Evolutionary conservation across 2,113 vertebrate species (phyloP).

Genomic region (Ictalurus punctatus): DNA sequence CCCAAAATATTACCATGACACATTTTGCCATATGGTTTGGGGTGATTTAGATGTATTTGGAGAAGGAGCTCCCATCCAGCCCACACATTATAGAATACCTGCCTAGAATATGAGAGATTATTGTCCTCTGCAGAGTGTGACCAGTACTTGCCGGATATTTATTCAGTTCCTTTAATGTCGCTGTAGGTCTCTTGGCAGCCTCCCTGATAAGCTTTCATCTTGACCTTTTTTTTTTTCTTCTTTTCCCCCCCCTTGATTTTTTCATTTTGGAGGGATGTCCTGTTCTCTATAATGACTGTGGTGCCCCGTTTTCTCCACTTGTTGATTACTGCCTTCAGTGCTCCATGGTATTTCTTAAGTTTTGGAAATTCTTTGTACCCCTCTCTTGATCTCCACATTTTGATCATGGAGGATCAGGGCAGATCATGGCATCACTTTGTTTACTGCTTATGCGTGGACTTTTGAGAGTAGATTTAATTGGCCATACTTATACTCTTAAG

Average conservation of each 20-base stretch:
- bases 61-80: neutral
- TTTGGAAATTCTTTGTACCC: neutral
- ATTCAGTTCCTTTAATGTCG: neutral
- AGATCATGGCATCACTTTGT: neutral
- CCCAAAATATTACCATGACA: too few relatives aligned
- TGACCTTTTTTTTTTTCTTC: too few relatives aligned
- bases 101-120: neutral
- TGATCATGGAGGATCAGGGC: neutral
- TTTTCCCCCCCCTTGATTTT: too few relatives aligned
- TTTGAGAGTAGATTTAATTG: too few relatives aligned
- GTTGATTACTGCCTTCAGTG: neutral
- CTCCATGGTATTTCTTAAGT: neutral
- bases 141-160: neutral
- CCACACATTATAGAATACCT: neutral
- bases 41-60: neutral
- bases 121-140: neutral
- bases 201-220: too few relatives aligned
- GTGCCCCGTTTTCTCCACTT: neutral
- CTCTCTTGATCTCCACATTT: neutral
- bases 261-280: too few relatives aligned
- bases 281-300: neutral
- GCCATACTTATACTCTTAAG: too few relatives aligned
- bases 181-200: neutral
- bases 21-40: neutral
- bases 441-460: neutral